A percentile compares a stretch with the other conserved stretches of the same genome.
phyloP scores from a whole-genome alignment of 2,888 invertebrate genomes.

The Odontothrips loti region DNA sequence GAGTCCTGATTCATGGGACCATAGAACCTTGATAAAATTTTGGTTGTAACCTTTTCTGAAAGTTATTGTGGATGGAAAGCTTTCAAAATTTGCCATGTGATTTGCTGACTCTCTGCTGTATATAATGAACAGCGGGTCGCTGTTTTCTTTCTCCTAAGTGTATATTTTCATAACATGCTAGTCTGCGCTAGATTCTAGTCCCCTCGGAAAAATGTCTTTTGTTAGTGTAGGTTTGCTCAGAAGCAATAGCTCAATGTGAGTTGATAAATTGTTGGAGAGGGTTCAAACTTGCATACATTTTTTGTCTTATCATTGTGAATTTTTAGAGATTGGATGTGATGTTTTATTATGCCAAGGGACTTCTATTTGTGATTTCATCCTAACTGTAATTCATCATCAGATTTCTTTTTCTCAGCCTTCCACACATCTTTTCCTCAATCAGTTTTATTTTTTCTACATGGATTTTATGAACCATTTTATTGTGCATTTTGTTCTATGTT shows the following conservation, averaged over 20 bases:
- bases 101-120: not conserved
- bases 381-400: no score
- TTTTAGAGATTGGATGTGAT: no score
- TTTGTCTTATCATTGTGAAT: not conserved
- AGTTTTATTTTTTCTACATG: not conserved
- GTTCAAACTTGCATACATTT: not conserved
- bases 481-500: no score
- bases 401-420: not conserved
- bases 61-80: not conserved
- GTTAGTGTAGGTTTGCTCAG: not conserved
- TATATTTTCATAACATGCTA: constrained; percentile 21
- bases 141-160: constrained; percentile 11
- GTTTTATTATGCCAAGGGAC: no score
- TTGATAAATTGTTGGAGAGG: not conserved
- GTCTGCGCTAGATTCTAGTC: constrained; percentile 13
- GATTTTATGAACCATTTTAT: no score
- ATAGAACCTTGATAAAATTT: not conserved
- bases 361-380: no score
- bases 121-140: not conserved
- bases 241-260: not conserved
- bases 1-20: constrained; percentile 16
- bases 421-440: not conserved
- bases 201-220: not conserved
- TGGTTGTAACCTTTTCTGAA: not conserved
- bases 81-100: constrained; percentile 9